A percentile compares a stretch with the other conserved stretches of the same genome.
phyloP scores from a whole-genome alignment of 2,797 vertebrate species.

The Sebastes hubbsi region DNA sequence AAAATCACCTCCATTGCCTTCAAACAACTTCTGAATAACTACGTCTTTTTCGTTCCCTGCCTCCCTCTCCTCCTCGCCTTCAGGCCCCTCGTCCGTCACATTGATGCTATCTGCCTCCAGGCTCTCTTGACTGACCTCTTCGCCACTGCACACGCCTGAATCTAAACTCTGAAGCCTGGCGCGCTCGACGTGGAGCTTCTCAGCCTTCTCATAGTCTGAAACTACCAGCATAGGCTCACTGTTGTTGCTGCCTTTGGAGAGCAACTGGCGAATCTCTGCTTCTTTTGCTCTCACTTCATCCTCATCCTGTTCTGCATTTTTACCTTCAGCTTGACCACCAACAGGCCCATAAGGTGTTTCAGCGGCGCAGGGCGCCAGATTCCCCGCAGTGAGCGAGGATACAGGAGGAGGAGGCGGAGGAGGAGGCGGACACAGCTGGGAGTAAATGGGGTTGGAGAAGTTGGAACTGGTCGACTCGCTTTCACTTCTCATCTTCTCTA shows the following conservation, averaged over 20 bases:
- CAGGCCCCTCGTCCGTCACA: not conserved
- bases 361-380: slow-evolving; percentile 46
- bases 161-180: slow-evolving; percentile 46
- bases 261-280: not conserved
- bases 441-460: slow-evolving; percentile 74
- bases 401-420: slow-evolving; percentile 27
- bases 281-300: not conserved
- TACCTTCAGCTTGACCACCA: not conserved
- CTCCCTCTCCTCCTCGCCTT: not conserved
- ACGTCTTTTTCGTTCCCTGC: not conserved
- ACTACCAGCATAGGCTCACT: not conserved
- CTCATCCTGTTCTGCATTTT: not conserved
- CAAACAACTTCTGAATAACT: slow-evolving; percentile 14
- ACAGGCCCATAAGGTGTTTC: slow-evolving; percentile 62
- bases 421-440: slow-evolving; percentile 40
- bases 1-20: not conserved
- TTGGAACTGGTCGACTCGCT: slow-evolving; percentile 27
- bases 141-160: slow-evolving; percentile 48
- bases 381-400: slow-evolving; percentile 10
- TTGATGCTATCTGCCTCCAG: slow-evolving; percentile 31
- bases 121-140: slow-evolving; percentile 55
- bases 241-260: slow-evolving; percentile 1
- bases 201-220: slow-evolving; percentile 57
- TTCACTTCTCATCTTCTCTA: not conserved
- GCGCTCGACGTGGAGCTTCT: slow-evolving; percentile 7